Evolutionary conservation across 2,888 invertebrate genomes (phyloP).

Genomic region (Drosophila kanekoi): DNA sequence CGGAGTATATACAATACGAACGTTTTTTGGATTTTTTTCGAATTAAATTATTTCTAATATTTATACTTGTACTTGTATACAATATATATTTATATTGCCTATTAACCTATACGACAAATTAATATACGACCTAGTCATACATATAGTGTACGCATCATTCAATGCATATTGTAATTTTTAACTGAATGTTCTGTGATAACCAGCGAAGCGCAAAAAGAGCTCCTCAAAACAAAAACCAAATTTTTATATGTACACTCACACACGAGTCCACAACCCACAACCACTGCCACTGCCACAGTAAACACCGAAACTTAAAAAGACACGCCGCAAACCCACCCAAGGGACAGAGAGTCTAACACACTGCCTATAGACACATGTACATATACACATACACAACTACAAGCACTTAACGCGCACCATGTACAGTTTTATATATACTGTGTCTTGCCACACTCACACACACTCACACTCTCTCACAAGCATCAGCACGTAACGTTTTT

Average conservation of each 20-base stretch:
- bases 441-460: constrained; percentile 9
- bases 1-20: constrained; percentile 73
- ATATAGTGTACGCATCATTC: constrained; percentile 78
- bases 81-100: constrained; percentile 51
- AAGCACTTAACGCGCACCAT: constrained; percentile 36
- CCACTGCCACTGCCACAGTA: constrained; percentile 5
- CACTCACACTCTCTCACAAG: constrained; percentile 7
- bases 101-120: constrained; percentile 55
- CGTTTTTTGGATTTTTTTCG: constrained; percentile 73
- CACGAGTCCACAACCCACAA: constrained; percentile 14
- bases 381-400: constrained; percentile 10
- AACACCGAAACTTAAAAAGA: constrained; percentile 16
- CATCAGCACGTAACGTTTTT: constrained; percentile 29
- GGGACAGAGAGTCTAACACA: constrained; percentile 18
- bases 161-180: constrained; percentile 79
- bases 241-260: constrained; percentile 10
- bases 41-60: constrained; percentile 57
- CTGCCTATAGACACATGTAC: constrained; percentile 1
- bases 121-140: constrained; percentile 61
- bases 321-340: constrained; percentile 25
- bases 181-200: constrained; percentile 77
- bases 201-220: constrained; percentile 57
- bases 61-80: constrained; percentile 64
- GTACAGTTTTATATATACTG: constrained; percentile 24
- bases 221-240: constrained; percentile 46